Evolutionary conservation across 2,113 vertebrate genomes (phyloP), one percentile per base, ranked within the genome.

Genomic region (Atrichornis clamosus): DNA sequence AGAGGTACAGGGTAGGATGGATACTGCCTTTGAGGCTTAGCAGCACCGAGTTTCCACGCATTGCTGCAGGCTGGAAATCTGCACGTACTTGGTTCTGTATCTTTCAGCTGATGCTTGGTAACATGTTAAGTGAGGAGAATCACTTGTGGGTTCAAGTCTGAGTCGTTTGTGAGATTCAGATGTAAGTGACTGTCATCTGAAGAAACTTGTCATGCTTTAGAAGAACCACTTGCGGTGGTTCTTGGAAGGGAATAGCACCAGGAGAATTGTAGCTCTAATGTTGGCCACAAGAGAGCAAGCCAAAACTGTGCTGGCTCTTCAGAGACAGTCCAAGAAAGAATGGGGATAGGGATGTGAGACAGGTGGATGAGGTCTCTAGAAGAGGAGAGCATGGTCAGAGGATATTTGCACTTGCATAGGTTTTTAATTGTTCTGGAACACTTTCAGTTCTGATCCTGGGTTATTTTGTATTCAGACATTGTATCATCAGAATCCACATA

Each of bases 241-340:
- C 17, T 32, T 26, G 44, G 11, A 68, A 47, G 4, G 32, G 9
- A 56, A 6, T 15, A 24, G 37, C 20, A 9, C 2, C 27, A 26
- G 59, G 28, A 10, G 7, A 27, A 15, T 22, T 96, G 95, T 50
- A 95, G 68, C 68, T 95, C 90, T 78, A 4, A 30, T 9, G 33
- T 10, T 95, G 93, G 72, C 95, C 93, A 95, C 93, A 92, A 95
- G 96, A 88, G 93, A 90, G 95, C 95, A 92, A 95, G 47, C 90
- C 1, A 23, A 56, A 91, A 50, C 93, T 94, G 49, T 64, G 58
- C 53, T 87, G 73, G 44, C 65, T 80, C 49, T 16, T 58, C 59
- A 47, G 58, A 64, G 26, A 26, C 27, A 41, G 26, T 17, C 46
- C 21, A 30, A 44, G 49, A 4, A 33, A 69, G 35, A 89, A 9